Base-by-base conservation (phyloP, 2,797 vertebrate species). In the Dromococcyx pavoninus region DNA sequence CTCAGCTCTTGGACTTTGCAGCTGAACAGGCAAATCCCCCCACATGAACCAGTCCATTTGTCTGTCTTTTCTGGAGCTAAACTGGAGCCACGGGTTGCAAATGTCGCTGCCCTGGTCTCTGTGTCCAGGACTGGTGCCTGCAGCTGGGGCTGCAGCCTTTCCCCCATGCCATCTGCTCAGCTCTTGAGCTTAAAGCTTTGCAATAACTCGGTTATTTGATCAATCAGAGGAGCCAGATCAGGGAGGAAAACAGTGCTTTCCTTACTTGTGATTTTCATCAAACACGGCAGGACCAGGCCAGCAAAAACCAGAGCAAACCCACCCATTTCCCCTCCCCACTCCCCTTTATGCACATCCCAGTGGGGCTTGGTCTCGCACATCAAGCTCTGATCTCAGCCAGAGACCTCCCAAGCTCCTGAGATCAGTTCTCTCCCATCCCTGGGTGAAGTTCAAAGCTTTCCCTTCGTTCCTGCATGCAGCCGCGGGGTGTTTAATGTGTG, bases 381-480 rank as follows among this genome's bases (percentile, higher is more conserved):
- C 23, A 7, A 69, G 60, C 64, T 91, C 65, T 44, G 82, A 76
- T 41, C 79, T 56, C 3, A 0, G n/a, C 14, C 3, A 0, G 37
- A 53, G 50, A 57, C 71, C 87, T 92, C 93, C 88, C 88, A 56
- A 0, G 44, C 82, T 56, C 35, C 48, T 10, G 88, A 43, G 17
- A 39, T 46, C 27, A 0, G 7, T 17, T 74, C 2, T 0, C 13
- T 64, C 15, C 6, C 0, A 23, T 30, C 28, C 60, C 33, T 6
- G 8, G 46, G 15, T 15, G 14, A 67, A 60, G n/a, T 87, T 73
- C 77, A 76, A 73, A 85, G 94, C 54, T 35, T 65, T 14, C 23
- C 79, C 61, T 15, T 15, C 5, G 0, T 23, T 50, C 25, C 51
- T 39, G 41, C 39, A 43, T 3, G 10, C 46, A 6, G 77, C 74